These are phyloP conservation scores for Zaprionus ghesquierei DNA, from an alignment of 1,140 invertebrate species.

Conservation along the genomic window DNA sequence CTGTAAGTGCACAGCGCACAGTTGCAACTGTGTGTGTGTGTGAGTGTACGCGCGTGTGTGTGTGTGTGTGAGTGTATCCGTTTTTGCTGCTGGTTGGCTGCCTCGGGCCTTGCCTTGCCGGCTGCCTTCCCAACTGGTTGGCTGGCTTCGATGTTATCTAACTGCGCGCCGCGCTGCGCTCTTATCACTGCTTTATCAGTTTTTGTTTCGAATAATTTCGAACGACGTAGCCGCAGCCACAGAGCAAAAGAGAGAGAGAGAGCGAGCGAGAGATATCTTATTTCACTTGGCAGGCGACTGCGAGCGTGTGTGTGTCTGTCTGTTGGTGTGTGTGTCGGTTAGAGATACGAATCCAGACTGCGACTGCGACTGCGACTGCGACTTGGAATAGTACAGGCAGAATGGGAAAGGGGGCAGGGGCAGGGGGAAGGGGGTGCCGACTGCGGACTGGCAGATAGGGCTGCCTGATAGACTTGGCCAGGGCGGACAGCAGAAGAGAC, in stretches of 20 bases:
- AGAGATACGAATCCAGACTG: conserved; percentile 65
- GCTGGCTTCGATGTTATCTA: conserved; percentile 76
- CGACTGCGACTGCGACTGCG: conserved; percentile 22
- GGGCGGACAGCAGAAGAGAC: conserved; percentile 44
- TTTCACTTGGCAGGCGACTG: conserved; percentile 62
- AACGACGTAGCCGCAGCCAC: conserved; percentile 40
- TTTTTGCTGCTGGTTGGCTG: conserved; percentile 60
- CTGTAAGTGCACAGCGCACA: conserved; percentile 48
- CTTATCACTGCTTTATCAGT: conserved; percentile 83
- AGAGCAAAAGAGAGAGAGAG: conserved; percentile 45
- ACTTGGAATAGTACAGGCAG: conserved; percentile 32
- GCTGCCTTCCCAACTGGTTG: conserved; percentile 49
- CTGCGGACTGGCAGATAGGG: conserved; percentile 38
- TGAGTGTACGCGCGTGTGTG: neutral
- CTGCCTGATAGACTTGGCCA: conserved; percentile 44
- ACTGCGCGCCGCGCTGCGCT: conserved; percentile 79
- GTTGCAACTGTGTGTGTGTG: conserved; percentile 42
- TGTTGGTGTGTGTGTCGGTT: conserved; percentile 29
- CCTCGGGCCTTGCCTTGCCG: conserved; percentile 34
- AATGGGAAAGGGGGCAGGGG: conserved; percentile 11
- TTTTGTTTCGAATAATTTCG: conserved; percentile 82
- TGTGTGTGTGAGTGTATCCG: conserved; percentile 51
- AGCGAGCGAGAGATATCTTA: conserved; percentile 69
- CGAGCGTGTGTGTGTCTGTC: conserved; percentile 12
- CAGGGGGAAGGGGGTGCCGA: neutral